Conservation (phyloP, 2,113 vertebrate species). For the Zosterops japonicus region DNA sequence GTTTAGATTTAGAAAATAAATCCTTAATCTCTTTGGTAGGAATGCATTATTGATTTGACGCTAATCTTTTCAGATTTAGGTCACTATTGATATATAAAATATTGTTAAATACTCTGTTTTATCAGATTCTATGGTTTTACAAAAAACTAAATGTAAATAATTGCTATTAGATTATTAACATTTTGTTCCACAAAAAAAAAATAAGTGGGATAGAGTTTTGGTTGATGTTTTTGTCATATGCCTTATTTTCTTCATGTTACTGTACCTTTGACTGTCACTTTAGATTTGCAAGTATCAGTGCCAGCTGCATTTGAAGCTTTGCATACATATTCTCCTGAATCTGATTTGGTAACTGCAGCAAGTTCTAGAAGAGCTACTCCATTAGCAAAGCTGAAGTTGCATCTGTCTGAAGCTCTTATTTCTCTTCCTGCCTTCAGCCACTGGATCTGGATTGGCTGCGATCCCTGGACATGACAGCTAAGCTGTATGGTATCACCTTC, state of each 20-base stretch:
- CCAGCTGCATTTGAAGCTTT: slow-evolving; percentile 91
- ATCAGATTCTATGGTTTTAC: background rate
- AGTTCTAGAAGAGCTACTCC: slow-evolving; percentile 88
- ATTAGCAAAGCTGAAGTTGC: slow-evolving; percentile 84
- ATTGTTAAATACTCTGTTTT: background rate
- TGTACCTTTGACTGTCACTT: slow-evolving; percentile 92
- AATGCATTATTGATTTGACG: background rate
- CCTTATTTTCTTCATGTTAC: background rate
- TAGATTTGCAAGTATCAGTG: slow-evolving; percentile 89
- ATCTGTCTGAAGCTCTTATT: slow-evolving; percentile 82
- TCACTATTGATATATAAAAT: background rate
- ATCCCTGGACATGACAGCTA: slow-evolving; percentile 87
- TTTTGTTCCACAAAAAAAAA: background rate
- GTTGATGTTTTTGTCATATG: background rate
- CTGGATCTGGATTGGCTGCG: slow-evolving; percentile 87
- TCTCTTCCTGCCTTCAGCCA: slow-evolving; percentile 94
- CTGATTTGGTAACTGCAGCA: slow-evolving; percentile 74
- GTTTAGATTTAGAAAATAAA: background rate
- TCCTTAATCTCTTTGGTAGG: background rate
- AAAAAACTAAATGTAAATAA: background rate
- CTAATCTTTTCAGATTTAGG: background rate
- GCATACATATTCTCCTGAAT: slow-evolving; percentile 91
- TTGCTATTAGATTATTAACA: background rate
- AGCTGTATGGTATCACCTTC: slow-evolving; percentile 86
- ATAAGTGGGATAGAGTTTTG: background rate